Conservation (phyloP, 2,888 invertebrate species). For the Vannuccia rotundouncinata region DNA sequence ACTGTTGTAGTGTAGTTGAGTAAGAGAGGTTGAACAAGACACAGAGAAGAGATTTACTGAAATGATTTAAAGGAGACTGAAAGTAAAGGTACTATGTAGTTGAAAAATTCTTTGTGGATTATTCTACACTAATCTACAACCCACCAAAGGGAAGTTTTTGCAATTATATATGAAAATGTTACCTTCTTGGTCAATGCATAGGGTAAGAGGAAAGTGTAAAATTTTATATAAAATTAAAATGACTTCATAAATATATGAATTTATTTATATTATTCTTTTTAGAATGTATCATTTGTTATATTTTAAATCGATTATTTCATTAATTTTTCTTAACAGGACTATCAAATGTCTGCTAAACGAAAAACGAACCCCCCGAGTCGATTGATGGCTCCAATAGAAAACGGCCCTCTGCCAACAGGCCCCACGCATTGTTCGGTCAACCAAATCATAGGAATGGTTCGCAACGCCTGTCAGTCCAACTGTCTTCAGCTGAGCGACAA, state of each 20-base stretch:
- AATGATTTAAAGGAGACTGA: background rate
- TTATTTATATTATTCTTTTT: background rate
- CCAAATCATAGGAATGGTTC: background rate
- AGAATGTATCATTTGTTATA: background rate
- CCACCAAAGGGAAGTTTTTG: background rate
- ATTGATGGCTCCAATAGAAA: slow-evolving; percentile 7
- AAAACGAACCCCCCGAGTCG: slow-evolving; percentile 34
- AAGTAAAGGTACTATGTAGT: background rate
- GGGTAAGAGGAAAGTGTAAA: background rate
- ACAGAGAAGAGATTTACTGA: background rate
- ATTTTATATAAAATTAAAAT: background rate
- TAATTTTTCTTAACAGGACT: slow-evolving; percentile 2
- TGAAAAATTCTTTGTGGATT: no score
- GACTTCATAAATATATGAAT: no score
- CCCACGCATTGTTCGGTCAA: background rate
- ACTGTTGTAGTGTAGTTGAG: background rate
- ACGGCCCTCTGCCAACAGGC: background rate
- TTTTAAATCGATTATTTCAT: background rate
- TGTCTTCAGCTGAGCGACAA: background rate
- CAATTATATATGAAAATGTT: background rate
- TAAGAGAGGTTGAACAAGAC: background rate
- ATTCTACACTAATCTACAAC: no score
- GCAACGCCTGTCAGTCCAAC: background rate
- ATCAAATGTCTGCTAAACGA: slow-evolving; percentile 34
- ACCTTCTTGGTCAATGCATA: background rate